Base-by-base conservation (phyloP, 2,797 vertebrate genomes). In the Pempheris klunzingeri region DNA sequence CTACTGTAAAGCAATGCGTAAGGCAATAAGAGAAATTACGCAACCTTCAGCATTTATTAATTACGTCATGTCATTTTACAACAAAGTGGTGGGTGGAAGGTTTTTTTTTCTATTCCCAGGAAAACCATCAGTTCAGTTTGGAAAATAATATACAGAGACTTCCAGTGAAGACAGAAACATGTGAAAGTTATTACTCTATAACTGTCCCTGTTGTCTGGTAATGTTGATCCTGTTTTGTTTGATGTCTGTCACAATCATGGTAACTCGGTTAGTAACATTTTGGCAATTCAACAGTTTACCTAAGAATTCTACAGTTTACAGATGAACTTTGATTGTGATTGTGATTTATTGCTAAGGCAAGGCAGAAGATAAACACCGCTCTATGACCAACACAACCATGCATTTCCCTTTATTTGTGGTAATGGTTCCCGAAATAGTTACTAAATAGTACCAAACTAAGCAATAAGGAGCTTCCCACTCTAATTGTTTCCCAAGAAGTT, bases 201-300 rank as follows among this genome's bases (percentile, higher is more conserved):
- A 59, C 7, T 41, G 36, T 43, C 5, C 22, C 14, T 20, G 2
- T 24, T 6, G 12, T 54, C n/a, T n/a, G n/a, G n/a, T n/a, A n/a
- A n/a, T n/a, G n/a, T n/a, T n/a, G n/a, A 32, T 11, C 46, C 4
- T 34, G 4, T 36, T 41, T 59, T 13, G 15, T 39, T 4, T 7
- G 3, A 28, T 28, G 30, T 66, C 34, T 80, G 77, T 83, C 66
- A 52, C 68, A 84, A 66, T 66, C 1, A 32, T 1, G 0, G 59
- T 50, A 15, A 67, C 17, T 67, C 75, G 9, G 26, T 10, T 41
- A 66, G 46, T 17, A 0, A 36, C 2, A 54, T 26, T 43, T 28
- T 32, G 3, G 5, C 10, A 39, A 17, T n/a, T 43, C 18, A 49
- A 0, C 11, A 46, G 8, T 63, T 73, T 47, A 30, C 44, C 22